These are phyloP conservation scores for Ectobius pallidus DNA, from an alignment of 2,888 invertebrate genomes.

Conservation along the genomic window DNA sequence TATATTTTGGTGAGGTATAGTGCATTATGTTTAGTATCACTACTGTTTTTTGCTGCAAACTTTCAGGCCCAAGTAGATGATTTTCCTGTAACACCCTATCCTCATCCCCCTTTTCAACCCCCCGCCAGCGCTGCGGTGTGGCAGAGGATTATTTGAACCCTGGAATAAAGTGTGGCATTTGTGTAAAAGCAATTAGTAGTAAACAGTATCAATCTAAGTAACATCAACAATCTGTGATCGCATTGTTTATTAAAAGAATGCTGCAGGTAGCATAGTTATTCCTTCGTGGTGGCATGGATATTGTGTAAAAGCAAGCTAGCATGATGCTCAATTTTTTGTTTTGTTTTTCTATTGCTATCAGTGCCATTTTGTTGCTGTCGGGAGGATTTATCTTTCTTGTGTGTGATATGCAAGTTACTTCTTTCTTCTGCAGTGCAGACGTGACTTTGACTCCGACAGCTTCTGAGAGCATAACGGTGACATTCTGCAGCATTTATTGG, in stretches of 20 bases:
- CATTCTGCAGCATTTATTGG: too few relatives aligned
- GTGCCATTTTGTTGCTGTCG: too few relatives aligned
- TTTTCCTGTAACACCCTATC: neutral
- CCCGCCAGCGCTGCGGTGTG: neutral
- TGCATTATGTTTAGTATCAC: conserved; percentile 11
- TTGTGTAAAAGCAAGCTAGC: conserved; percentile 5
- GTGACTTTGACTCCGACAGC: too few relatives aligned
- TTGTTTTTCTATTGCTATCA: too few relatives aligned
- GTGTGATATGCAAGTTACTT: too few relatives aligned
- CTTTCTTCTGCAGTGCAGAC: too few relatives aligned
- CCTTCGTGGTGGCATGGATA: neutral
- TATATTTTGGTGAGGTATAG: conserved; percentile 32
- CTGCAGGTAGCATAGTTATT: neutral
- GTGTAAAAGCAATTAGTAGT: too few relatives aligned
- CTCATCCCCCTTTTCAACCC: neutral
- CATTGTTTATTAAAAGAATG: too few relatives aligned
- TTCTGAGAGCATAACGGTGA: neutral
- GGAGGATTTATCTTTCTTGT: too few relatives aligned
- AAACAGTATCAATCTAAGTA: too few relatives aligned
- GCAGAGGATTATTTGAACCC: neutral
- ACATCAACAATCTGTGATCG: too few relatives aligned
- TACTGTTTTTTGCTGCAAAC: conserved; percentile 12
- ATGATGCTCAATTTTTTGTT: too few relatives aligned
- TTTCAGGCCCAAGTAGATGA: conserved; percentile 6
- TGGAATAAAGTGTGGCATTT: neutral